phyloP scores from a whole-genome alignment of 2,888 invertebrate species.

The Cistogaster globosa region DNA sequence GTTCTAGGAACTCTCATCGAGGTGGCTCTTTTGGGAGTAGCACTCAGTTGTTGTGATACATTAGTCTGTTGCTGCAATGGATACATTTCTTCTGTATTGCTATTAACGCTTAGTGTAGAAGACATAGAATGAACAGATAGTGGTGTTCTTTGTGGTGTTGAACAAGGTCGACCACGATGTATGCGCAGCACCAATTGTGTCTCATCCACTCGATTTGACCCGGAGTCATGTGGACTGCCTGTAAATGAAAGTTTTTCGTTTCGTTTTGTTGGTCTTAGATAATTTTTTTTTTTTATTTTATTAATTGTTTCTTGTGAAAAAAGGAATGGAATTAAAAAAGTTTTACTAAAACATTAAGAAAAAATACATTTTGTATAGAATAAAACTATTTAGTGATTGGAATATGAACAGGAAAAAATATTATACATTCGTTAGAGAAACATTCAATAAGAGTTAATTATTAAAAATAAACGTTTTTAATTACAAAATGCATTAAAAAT shows the following conservation, averaged over 20 bases:
- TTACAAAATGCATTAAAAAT: constrained; percentile 57
- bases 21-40: constrained; percentile 83
- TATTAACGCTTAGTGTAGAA: constrained; percentile 86
- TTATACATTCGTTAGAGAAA: constrained; percentile 56
- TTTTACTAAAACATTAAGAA: constrained; percentile 48
- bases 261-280: constrained; percentile 54
- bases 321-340: constrained; percentile 35
- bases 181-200: constrained; percentile 94
- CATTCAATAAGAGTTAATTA: constrained; percentile 43
- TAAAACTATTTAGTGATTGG: constrained; percentile 21
- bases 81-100: constrained; percentile 77
- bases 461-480: background rate
- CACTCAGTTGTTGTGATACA: constrained; percentile 75
- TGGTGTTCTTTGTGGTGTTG: constrained; percentile 83
- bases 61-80: constrained; percentile 72
- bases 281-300: background rate
- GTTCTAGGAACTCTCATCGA: constrained; percentile 85
- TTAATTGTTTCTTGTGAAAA: constrained; percentile 31
- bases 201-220: constrained; percentile 90
- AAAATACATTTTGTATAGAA: constrained; percentile 8
- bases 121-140: constrained; percentile 86
- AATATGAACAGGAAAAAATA: constrained; percentile 21
- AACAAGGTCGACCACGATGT: constrained; percentile 89
- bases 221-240: constrained; percentile 85
- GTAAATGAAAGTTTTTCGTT: constrained; percentile 82